phyloP scores from a whole-genome alignment of 1,140 invertebrate genomes.

The Littorina saxatilis region DNA sequence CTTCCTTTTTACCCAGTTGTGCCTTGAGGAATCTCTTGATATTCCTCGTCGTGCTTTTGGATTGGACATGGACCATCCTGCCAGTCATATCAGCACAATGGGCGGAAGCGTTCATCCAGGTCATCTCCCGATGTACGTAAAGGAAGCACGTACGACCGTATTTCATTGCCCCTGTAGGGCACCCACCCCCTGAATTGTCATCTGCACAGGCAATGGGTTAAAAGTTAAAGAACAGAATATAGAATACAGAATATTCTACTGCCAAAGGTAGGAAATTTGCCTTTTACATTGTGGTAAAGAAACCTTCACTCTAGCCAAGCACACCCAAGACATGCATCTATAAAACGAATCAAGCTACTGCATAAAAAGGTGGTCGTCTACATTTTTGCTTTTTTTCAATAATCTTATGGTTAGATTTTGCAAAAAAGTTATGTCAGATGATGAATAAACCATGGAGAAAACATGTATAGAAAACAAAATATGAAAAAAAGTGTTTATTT shows the following conservation, averaged over 20 bases:
- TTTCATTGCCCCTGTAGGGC: neutral
- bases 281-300: neutral
- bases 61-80: neutral
- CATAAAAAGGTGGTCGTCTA: too few species aligned
- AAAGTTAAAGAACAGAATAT: too few species aligned
- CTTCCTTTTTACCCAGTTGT: neutral
- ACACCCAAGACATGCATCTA: too few species aligned
- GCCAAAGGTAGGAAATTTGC: too few species aligned
- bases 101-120: neutral
- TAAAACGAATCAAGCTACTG: too few species aligned
- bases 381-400: too few species aligned
- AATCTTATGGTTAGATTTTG: too few species aligned
- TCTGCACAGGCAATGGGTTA: neutral
- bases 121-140: neutral
- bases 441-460: too few species aligned
- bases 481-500: too few species aligned
- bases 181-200: neutral
- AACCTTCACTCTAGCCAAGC: neutral
- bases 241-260: too few species aligned
- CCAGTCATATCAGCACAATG: neutral
- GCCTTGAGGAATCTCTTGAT: conserved; percentile 18
- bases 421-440: too few species aligned
- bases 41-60: neutral
- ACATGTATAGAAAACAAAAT: too few species aligned
- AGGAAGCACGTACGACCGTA: neutral